Percentiles rank a stretch among this genome's conserved stretches.
phyloP scores from a whole-genome alignment of 2,797 vertebrate genomes.

The Phrynocephalus vlangalii region DNA sequence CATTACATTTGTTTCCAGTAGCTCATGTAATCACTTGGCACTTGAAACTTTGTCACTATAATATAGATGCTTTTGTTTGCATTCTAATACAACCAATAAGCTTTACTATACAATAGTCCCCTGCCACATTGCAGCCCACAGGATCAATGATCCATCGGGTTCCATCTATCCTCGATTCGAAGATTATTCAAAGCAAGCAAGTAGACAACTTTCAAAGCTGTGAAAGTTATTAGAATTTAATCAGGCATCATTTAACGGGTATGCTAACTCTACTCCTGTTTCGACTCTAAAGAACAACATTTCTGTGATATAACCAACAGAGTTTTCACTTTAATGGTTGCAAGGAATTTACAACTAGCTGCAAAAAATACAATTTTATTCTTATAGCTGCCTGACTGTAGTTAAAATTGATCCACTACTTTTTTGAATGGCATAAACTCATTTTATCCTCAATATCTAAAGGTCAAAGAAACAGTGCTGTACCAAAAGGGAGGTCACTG shows the following conservation, averaged over 20 bases:
- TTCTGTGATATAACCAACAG: not conserved
- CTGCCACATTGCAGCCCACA: no score
- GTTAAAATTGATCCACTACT: not conserved
- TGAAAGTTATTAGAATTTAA: no score
- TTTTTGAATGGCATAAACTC: not conserved
- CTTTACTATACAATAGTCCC: not conserved
- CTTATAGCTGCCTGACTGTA: slow-evolving; percentile 22
- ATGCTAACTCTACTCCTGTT: no score
- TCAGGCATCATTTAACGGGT: not conserved
- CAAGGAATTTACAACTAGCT: not conserved
- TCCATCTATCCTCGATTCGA: no score
- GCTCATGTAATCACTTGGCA: not conserved
- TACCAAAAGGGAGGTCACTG: not conserved
- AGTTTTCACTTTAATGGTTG: no score
- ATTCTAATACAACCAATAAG: not conserved
- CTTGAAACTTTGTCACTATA: not conserved
- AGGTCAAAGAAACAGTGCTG: not conserved
- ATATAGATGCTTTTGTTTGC: not conserved
- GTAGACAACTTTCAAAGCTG: no score
- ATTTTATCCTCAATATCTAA: not conserved
- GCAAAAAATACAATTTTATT: not conserved
- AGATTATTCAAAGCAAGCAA: no score
- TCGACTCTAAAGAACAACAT: no score
- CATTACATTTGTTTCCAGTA: not conserved
- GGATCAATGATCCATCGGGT: no score